A percentile compares a stretch with the other conserved stretches of the same genome.
Conservation (phyloP, 2,113 vertebrate genomes). For the Sus scrofa region DNA sequence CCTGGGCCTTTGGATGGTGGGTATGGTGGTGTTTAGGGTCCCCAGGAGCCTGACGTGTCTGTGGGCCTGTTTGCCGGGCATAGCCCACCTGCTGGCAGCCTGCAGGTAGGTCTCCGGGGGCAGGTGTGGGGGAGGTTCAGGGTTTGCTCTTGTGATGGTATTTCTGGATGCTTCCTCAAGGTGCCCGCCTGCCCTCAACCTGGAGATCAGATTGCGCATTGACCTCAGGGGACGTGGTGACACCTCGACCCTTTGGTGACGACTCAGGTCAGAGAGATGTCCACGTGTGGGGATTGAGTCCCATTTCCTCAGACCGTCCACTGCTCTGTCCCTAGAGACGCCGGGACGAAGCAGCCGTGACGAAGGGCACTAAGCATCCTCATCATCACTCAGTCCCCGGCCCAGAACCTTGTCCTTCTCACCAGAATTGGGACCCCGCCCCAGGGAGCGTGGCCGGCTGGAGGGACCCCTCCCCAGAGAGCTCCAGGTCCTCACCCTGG, state of each 20-base stretch:
- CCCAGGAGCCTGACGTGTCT: not conserved
- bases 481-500: rapidly evolving
- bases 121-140: not conserved
- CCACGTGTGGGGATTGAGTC: rapidly evolving
- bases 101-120: not conserved
- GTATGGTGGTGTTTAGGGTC: not conserved
- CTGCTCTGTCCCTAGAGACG: not conserved
- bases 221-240: not conserved
- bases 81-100: not conserved
- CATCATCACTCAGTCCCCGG: rapidly evolving
- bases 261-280: rapidly evolving
- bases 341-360: not conserved
- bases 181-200: not conserved
- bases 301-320: rapidly evolving
- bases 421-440: not conserved
- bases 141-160: not conserved
- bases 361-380: not conserved
- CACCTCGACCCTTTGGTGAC: rapidly evolving
- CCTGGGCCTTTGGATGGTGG: not conserved
- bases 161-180: not conserved
- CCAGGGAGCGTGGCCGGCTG: rapidly evolving
- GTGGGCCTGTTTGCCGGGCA: not conserved
- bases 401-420: not conserved
- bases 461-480: not conserved
- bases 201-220: not conserved